Evolutionary conservation across 92 coral and sea anemone species (phyloP), one percentile per base, ranked within the genome.

Genomic region (Actinostola sp.): DNA sequence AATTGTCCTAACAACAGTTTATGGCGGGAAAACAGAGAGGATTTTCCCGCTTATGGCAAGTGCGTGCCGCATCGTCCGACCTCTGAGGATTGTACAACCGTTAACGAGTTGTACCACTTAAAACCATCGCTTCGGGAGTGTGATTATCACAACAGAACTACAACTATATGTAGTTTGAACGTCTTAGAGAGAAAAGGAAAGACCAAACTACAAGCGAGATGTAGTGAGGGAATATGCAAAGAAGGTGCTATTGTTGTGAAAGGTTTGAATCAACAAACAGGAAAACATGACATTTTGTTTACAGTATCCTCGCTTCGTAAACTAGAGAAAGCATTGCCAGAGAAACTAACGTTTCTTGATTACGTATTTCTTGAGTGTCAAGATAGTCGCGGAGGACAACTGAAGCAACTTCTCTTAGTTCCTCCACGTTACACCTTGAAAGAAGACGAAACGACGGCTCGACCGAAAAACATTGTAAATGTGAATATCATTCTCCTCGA

Each of bases 401-500:
- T 43, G 0, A 60, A 44, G 21, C 92, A 87, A 54, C 76, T 87
- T 0, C 17, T 87, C 62, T 15, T 78, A 2, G 23, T 82, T 27
- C 80, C 79, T 34, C 88, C 85, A 16, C 34, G 61, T 15, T 23
- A 76, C 34, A 76, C 71, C 0, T 52, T 70, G 14, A 42, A 73
- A 73, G 50, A 54, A 45, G 34, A 24, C 3, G 28, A 43, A 13
- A 0, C 46, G 19, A 56, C 48, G 3, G 38, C 46, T 23, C 81
- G 72, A 41, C 63, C 66, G 10, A 75, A 73, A 15, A 64, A 70
- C 42, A n/a, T 23, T n/a, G 76, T 91, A 23, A 91, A 91, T 67
- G 69, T 91, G 25, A 91, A 91, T 55, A 78, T 91, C 43, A 68
- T 91, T 8, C 73, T 88, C 11, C 43, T 88, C 6, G 89, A 91